Evolutionary conservation across 1,140 invertebrate species (phyloP).

Genomic region (Caenorhabditis inopinata): DNA sequence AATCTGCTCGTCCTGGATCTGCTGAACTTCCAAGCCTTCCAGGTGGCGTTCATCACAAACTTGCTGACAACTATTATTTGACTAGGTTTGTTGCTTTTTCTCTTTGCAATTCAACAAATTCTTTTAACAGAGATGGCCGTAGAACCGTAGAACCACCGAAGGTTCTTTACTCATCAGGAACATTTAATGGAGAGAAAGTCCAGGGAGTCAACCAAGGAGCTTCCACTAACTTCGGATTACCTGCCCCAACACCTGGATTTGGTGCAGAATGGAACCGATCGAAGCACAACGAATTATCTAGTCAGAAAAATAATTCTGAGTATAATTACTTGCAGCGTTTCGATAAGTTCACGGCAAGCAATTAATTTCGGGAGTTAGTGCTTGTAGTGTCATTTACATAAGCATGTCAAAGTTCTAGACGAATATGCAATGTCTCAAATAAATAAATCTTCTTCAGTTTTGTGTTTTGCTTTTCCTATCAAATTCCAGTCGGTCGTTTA

Average conservation of each 20-base stretch:
- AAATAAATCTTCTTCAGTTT: too few relatives aligned
- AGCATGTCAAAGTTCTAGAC: not conserved
- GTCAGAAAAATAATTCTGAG: slow-evolving; percentile 39
- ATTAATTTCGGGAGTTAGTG: slow-evolving; percentile 3
- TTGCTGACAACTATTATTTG: slow-evolving; percentile 50
- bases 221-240: slow-evolving; percentile 47
- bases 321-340: slow-evolving; percentile 43
- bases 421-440: not conserved
- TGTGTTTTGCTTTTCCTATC: not conserved
- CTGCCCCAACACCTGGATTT: slow-evolving; percentile 52
- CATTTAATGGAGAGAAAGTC: not conserved
- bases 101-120: not conserved
- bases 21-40: slow-evolving; percentile 46
- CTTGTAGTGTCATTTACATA: not conserved
- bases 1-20: slow-evolving; percentile 45
- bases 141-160: slow-evolving; percentile 43
- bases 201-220: slow-evolving; percentile 46
- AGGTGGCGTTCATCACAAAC: slow-evolving; percentile 53
- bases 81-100: slow-evolving; percentile 35
- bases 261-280: slow-evolving; percentile 48
- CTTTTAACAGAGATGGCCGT: slow-evolving; percentile 46
- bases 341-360: slow-evolving; percentile 43
- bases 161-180: slow-evolving; percentile 43
- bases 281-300: slow-evolving; percentile 37
- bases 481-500: not conserved